A percentile compares a stretch with the other conserved stretches of the same genome.
Conservation (phyloP, 2,888 invertebrate species). For the Erebia palarica region DNA sequence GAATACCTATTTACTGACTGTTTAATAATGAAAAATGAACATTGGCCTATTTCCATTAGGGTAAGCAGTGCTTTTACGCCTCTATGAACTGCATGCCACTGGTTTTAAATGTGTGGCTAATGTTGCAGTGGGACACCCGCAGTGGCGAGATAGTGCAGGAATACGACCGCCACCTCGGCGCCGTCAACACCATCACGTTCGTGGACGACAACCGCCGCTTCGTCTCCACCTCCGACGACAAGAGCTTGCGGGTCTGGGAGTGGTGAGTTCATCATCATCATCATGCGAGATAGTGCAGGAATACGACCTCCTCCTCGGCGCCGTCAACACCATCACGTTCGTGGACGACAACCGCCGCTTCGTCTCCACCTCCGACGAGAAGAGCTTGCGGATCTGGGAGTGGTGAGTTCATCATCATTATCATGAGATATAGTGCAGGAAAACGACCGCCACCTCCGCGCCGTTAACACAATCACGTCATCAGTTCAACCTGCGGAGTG, state of each 20-base stretch:
- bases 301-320: slow-evolving; percentile 98
- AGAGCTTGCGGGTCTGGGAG: slow-evolving; percentile 99
- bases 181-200: slow-evolving; percentile 99
- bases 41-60: too few species aligned
- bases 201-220: slow-evolving; percentile 99
- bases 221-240: slow-evolving; percentile 99
- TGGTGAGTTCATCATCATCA: slow-evolving; percentile 83
- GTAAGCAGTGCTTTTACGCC: too few species aligned
- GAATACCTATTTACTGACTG: too few species aligned
- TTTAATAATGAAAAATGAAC: too few species aligned
- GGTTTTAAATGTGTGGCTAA: too few species aligned
- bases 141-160: slow-evolving; percentile 98
- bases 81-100: too few species aligned
- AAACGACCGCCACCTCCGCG: slow-evolving; percentile 98
- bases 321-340: slow-evolving; percentile 99
- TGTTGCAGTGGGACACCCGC: slow-evolving; percentile 94
- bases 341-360: slow-evolving; percentile 99
- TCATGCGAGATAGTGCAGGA: slow-evolving; percentile 70
- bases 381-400: slow-evolving; percentile 99
- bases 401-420: slow-evolving; percentile 83
- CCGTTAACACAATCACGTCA: slow-evolving; percentile 97
- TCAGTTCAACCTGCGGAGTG: background rate
- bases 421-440: slow-evolving; percentile 70
- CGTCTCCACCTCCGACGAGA: slow-evolving; percentile 99
- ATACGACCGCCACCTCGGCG: slow-evolving; percentile 98